Conservation (phyloP, 2,888 invertebrate species). For the Listrodromus nycthemerus region DNA sequence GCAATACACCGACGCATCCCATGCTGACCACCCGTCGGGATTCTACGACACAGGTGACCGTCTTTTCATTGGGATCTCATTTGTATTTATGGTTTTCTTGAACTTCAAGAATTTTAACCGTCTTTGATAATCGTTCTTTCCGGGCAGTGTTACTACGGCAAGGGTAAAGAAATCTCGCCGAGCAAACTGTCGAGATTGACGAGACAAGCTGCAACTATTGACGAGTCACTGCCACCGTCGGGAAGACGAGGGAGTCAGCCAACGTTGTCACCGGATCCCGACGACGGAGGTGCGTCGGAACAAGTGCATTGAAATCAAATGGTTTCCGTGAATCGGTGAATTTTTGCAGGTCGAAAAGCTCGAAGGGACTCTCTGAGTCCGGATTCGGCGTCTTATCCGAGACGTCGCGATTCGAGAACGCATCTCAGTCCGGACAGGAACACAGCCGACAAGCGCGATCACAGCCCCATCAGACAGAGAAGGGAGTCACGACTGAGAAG, state of each 20-base stretch:
- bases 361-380: conserved; percentile 95
- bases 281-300: conserved; percentile 84
- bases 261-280: conserved; percentile 92
- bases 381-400: conserved; percentile 91
- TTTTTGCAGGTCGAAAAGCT: conserved; percentile 88
- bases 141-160: conserved; percentile 80
- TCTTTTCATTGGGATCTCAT: neutral
- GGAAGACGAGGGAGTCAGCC: conserved; percentile 93
- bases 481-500: conserved; percentile 89
- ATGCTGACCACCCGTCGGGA: conserved; percentile 88
- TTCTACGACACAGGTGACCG: conserved; percentile 92
- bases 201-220: conserved; percentile 95
- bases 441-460: conserved; percentile 88
- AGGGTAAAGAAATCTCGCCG: conserved; percentile 81
- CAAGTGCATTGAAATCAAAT: neutral
- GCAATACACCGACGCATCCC: conserved; percentile 86
- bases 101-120: neutral
- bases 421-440: conserved; percentile 93
- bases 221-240: conserved; percentile 92
- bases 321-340: neutral
- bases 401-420: conserved; percentile 90
- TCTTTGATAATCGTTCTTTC: conserved; percentile 21
- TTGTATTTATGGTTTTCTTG: neutral
- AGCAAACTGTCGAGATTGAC: conserved; percentile 89
- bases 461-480: conserved; percentile 91